Base-by-base conservation (phyloP, 2,113 vertebrate species). In the Thunnus maccoyii region DNA sequence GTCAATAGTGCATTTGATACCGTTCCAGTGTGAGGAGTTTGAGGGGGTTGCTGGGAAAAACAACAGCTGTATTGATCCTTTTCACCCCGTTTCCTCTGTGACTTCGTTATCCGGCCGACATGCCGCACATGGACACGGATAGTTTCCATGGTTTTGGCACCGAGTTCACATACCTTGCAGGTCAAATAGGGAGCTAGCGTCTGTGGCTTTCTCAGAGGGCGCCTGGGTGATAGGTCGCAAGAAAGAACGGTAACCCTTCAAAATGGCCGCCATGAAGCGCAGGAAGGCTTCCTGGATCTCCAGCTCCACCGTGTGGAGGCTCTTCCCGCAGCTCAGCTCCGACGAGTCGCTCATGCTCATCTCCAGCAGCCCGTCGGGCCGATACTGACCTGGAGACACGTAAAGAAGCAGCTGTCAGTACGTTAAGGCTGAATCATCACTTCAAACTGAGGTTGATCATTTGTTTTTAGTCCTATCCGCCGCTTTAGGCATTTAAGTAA, bases 271-370 rank as follows among this genome's bases (percentile, higher is more conserved):
- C 98, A 99, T 99, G 91, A 99, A 99, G 89, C 95, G 96, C 61
- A 99, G 95, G 92, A 99, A 99, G 16, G 98, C 97, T 85, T 99
- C 98, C 84, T 99, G 98, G 87, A 99, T 99, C 95, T 99, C 98
- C 92, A 99, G 85, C 92, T 99, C 97, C 91, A 99, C 89, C 8
- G 94, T 93, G 86, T 99, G 96, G 48, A 98, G 80, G 65, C 95
- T 98, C 78, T 97, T 98, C 72, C 96, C 96, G 16, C 92, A 89
- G 72, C 95, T 97, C 91, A 96, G 96, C 84, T 97, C 97, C 7
- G 97, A 96, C 2, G 95, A 96, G 57, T 98, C 97, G 32, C 95
- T 97, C 96, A 99, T 96, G 82, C 96, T 93, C 55, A 96, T 84
- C 73, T 99, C 97, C 94, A 97, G 95, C 65, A 99, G 91, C 6